These are phyloP conservation scores for Synergus laeviventris DNA, from an alignment of 2,888 invertebrate genomes.

Conservation along the genomic window DNA sequence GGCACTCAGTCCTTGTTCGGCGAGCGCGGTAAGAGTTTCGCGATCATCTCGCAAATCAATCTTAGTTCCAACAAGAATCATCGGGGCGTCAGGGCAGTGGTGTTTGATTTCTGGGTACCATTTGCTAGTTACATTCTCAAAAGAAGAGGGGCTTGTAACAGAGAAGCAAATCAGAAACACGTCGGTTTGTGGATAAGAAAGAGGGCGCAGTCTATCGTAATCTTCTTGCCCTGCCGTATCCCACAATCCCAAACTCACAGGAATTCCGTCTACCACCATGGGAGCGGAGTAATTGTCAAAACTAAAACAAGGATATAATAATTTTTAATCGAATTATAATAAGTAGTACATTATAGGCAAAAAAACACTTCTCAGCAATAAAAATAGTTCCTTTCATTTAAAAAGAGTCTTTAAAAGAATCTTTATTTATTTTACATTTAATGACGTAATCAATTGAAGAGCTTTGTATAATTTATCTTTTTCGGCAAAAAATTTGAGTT, in stretches of 20 bases:
- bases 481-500: not conserved
- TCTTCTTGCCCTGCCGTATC: conserved; percentile 99
- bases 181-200: conserved; percentile 99
- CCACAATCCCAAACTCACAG: conserved; percentile 97
- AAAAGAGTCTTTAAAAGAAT: conserved; percentile 26
- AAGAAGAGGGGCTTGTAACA: conserved; percentile 98
- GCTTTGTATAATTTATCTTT: conserved; percentile 18
- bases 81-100: conserved; percentile 99
- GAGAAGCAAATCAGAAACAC: conserved; percentile 99
- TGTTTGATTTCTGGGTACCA: conserved; percentile 99
- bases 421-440: not conserved
- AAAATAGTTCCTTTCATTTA: conserved; percentile 46
- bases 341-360: conserved; percentile 32
- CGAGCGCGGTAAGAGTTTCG: conserved; percentile 93
- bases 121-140: conserved; percentile 99
- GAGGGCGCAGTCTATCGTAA: conserved; percentile 95
- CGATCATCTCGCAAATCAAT: conserved; percentile 98
- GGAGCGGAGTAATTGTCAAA: conserved; percentile 99
- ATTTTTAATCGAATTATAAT: not conserved
- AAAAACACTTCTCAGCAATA: conserved; percentile 44
- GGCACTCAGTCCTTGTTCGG: conserved; percentile 96
- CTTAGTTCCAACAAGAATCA: conserved; percentile 99
- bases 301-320: conserved; percentile 76
- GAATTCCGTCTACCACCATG: conserved; percentile 98
- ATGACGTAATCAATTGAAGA: not conserved